Evolutionary conservation across 1,140 invertebrate genomes (phyloP).

Genomic region (Dysdera silvatica): DNA sequence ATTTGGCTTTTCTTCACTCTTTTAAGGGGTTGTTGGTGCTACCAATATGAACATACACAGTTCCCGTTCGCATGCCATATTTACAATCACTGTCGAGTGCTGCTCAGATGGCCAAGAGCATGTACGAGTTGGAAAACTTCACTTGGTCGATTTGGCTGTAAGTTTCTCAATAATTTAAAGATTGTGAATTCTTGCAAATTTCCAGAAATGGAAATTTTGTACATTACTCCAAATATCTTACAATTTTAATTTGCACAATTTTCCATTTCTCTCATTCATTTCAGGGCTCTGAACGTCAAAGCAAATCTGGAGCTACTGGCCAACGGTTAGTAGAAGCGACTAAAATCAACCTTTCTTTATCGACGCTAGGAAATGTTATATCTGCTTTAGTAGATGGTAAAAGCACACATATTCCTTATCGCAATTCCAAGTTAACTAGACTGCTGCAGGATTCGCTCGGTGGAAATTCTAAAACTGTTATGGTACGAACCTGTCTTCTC

Average conservation of each 20-base stretch:
- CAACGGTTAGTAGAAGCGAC: constrained; percentile 84
- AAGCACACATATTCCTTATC: constrained; percentile 86
- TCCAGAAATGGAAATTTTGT: background rate
- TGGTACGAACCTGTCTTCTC: too few relatives aligned
- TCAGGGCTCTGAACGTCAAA: constrained; percentile 74
- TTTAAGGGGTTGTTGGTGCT: constrained; percentile 56
- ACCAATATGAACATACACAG: constrained; percentile 83
- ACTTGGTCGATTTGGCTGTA: constrained; percentile 77
- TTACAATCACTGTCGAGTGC: constrained; percentile 76
- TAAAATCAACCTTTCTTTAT: constrained; percentile 90
- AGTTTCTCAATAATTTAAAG: constrained; percentile 37
- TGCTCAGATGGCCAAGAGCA: constrained; percentile 59
- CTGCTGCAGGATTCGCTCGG: constrained; percentile 89
- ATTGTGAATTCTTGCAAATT: background rate
- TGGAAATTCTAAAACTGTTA: constrained; percentile 93
- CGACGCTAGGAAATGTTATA: constrained; percentile 89
- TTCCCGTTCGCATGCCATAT: constrained; percentile 79
- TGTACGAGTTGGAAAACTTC: constrained; percentile 65
- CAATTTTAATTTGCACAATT: background rate
- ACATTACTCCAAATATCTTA: background rate
- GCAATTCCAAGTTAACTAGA: constrained; percentile 87
- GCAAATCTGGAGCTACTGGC: constrained; percentile 83
- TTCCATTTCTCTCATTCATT: constrained; percentile 29
- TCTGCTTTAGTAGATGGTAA: constrained; percentile 90
- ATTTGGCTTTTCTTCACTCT: background rate